These are phyloP conservation scores for Notechis scutatus DNA, from an alignment of 2,113 vertebrate genomes.

Conservation along the genomic window DNA sequence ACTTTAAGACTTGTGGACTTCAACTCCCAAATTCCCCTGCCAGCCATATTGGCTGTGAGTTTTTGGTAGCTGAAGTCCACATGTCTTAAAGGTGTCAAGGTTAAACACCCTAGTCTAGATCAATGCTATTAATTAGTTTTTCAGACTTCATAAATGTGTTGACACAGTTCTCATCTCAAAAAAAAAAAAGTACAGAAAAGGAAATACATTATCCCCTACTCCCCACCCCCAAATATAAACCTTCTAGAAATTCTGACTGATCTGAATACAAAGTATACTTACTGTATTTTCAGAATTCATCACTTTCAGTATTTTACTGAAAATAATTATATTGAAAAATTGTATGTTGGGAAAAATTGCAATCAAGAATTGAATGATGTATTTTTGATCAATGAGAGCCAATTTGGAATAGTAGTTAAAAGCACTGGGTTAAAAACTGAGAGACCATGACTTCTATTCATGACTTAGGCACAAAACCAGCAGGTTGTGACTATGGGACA, in stretches of 20 bases:
- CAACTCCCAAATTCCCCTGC: too few species aligned
- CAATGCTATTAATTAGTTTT: background rate
- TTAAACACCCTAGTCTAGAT: background rate
- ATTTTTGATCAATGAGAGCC: background rate
- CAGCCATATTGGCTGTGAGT: too few species aligned
- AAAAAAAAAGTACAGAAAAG: background rate
- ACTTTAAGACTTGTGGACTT: too few species aligned
- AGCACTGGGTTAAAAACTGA: too few species aligned
- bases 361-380: background rate
- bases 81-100: too few species aligned
- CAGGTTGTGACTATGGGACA: too few species aligned
- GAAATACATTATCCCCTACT: background rate
- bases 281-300: background rate
- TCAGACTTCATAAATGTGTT: background rate
- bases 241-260: background rate
- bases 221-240: background rate
- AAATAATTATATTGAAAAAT: background rate
- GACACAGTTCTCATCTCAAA: background rate
- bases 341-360: background rate
- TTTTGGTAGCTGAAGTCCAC: too few species aligned
- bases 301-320: background rate
- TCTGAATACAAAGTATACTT: background rate
- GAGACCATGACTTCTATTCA: too few species aligned
- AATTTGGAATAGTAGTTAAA: too few species aligned
- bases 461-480: too few species aligned